Base-by-base conservation (phyloP, 2,888 invertebrate genomes). In the Theretra japonica region DNA sequence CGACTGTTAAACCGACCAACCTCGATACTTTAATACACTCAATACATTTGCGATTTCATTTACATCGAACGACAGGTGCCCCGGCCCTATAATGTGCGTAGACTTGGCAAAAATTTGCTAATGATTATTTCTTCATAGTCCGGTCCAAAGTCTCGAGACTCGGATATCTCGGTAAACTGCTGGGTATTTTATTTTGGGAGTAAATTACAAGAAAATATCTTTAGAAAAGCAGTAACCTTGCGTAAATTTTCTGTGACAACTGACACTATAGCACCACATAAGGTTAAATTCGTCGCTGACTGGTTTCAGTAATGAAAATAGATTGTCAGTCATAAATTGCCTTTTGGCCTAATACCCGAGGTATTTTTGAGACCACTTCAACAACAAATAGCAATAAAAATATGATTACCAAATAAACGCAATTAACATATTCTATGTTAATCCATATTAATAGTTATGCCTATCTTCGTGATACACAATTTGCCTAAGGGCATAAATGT, bases 1-100 rank as follows among this genome's bases (percentile, higher is more conserved):
- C 65, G 65, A 65, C 41, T 65, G 65, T 65, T 62, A 65, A 65
- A 65, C 65, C 15, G 23, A 65, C 65, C 65, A 65, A 65, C 48
- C 65, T 65, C 65, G 48, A 48, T 56, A 33, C 56, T 56, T 69
- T 57, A 21, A 69, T 15, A 33, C 15, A 41, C 53, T 68, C 68
- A 19, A 50, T 68, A 53, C 56, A 21, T 56, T 56, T 25, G 23
- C 19, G 56, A 56, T 28, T 56, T 19, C 53, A 56, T 69, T 56
- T 56, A 30, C 25, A 56, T 23, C 28, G 56, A 53, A 53, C 48
- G 65, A 65, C 65, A 65, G 65, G 65, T 65, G 65, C 41, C 41
- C 5, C 23, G 41, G 17, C 65, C 65, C 65, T 65, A 7, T 23
- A 23, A 23, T 48, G 33, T 41, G 41, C 21, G 33, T 65, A 65